Evolutionary conservation across 2,888 invertebrate species (phyloP).

Genomic region (Apodemia mormo): DNA sequence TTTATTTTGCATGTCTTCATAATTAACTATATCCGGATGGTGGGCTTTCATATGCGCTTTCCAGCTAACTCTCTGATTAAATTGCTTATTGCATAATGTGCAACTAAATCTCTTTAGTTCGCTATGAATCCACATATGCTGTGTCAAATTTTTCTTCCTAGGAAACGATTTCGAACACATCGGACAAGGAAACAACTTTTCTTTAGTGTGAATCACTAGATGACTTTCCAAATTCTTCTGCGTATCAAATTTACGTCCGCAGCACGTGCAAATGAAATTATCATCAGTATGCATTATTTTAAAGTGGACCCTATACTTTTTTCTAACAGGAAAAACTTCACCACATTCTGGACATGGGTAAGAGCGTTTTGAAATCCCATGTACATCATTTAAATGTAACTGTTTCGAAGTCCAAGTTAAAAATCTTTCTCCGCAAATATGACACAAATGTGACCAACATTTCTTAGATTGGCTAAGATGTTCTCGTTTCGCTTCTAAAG

Average conservation of each 20-base stretch:
- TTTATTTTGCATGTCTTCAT: slow-evolving; percentile 53
- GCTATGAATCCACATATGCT: slow-evolving; percentile 74
- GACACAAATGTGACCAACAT: slow-evolving; percentile 66
- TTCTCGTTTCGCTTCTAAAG: slow-evolving; percentile 54
- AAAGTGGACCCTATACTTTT: slow-evolving; percentile 58
- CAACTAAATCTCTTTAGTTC: slow-evolving; percentile 68
- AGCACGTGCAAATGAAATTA: slow-evolving; percentile 61
- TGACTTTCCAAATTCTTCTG: slow-evolving; percentile 66
- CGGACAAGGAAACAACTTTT: slow-evolving; percentile 72
- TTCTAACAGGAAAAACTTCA: slow-evolving; percentile 53
- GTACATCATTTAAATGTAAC: slow-evolving; percentile 54
- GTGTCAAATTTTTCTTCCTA: slow-evolving; percentile 63
- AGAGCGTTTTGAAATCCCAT: slow-evolving; percentile 52
- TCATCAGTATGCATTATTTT: slow-evolving; percentile 64
- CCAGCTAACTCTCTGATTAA: slow-evolving; percentile 72
- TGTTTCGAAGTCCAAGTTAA: slow-evolving; percentile 59
- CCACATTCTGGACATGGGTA: slow-evolving; percentile 63
- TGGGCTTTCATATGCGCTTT: slow-evolving; percentile 68
- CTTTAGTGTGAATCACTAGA: slow-evolving; percentile 77
- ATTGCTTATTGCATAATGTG: slow-evolving; percentile 64
- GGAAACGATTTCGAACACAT: slow-evolving; percentile 72
- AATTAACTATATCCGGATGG: slow-evolving; percentile 59
- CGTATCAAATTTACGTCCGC: slow-evolving; percentile 63
- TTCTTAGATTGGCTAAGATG: slow-evolving; percentile 53
- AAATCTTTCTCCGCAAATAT: slow-evolving; percentile 61